Evolutionary conservation across 2,888 invertebrate species (phyloP).

Genomic region (Xestia sexstrigata): DNA sequence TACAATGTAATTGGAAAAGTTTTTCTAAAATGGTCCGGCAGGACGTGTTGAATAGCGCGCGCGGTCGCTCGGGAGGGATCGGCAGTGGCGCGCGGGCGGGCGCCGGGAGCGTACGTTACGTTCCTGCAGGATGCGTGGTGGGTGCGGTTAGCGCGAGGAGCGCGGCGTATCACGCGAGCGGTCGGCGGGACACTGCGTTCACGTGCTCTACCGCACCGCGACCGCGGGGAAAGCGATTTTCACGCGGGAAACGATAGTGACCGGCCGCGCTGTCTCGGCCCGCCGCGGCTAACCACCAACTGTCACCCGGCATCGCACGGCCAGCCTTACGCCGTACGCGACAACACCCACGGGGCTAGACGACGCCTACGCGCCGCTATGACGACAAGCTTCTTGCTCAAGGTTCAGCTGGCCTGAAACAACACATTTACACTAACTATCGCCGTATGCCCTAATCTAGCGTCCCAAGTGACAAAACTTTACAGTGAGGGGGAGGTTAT

Average conservation of each 20-base stretch:
- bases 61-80: conserved; percentile 71
- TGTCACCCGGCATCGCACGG: conserved; percentile 76
- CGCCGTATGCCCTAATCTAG: conserved; percentile 11
- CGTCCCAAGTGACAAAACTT: conserved; percentile 20
- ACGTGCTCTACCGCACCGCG: conserved; percentile 83
- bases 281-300: conserved; percentile 83
- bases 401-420: conserved; percentile 25
- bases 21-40: conserved; percentile 75
- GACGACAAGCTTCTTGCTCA: conserved; percentile 31
- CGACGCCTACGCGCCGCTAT: conserved; percentile 53
- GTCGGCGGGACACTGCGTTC: conserved; percentile 90
- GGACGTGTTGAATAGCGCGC: conserved; percentile 71
- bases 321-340: conserved; percentile 33
- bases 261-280: conserved; percentile 86
- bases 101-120: conserved; percentile 80
- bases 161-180: conserved; percentile 90
- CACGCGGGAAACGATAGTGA: conserved; percentile 89
- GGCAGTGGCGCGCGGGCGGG: conserved; percentile 84
- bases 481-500: not conserved
- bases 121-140: conserved; percentile 75
- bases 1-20: conserved; percentile 75
- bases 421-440: conserved; percentile 5
- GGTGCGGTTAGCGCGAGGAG: conserved; percentile 75
- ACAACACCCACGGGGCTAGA: conserved; percentile 53
- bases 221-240: conserved; percentile 89